A percentile compares a stretch with the other conserved stretches of the same genome.
Conservation (phyloP, 2,888 invertebrate genomes). For the Sepiola atlantica region DNA sequence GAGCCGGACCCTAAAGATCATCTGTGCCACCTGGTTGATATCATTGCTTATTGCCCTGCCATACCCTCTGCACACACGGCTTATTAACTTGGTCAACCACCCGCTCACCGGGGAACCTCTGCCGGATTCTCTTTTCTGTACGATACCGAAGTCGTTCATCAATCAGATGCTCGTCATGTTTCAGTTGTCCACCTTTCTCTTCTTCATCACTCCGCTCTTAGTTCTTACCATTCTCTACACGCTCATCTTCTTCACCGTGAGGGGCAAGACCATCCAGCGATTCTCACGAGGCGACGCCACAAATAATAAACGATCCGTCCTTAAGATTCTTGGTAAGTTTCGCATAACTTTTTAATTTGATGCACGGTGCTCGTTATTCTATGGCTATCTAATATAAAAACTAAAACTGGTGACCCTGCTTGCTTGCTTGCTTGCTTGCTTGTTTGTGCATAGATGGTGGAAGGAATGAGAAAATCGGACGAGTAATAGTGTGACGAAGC, state of each 20-base stretch:
- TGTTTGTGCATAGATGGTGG: not conserved
- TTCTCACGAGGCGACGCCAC: constrained; percentile 47
- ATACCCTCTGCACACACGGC: constrained; percentile 69
- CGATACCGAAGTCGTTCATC: constrained; percentile 61
- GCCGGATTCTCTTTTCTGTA: constrained; percentile 66
- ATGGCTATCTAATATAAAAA: no score
- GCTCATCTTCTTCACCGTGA: constrained; percentile 67
- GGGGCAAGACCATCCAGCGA: constrained; percentile 59
- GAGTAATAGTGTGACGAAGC: not conserved
- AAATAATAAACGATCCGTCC: constrained; percentile 35
- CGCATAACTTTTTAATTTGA: not conserved
- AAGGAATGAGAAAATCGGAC: not conserved
- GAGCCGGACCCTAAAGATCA: constrained; percentile 85
- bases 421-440: not conserved
- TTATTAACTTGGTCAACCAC: constrained; percentile 61
- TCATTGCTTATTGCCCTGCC: constrained; percentile 83
- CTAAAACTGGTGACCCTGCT: not conserved
- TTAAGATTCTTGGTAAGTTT: constrained; percentile 33
- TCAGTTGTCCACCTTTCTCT: constrained; percentile 86
- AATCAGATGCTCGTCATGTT: constrained; percentile 77
- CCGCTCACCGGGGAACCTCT: constrained; percentile 57
- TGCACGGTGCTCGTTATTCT: no score
- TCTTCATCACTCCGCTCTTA: constrained; percentile 85
- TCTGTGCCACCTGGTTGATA: constrained; percentile 88
- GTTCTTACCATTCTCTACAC: constrained; percentile 85